These are phyloP conservation scores for Dryocosmus kuriphilus DNA, from an alignment of 2,888 invertebrate genomes.

Conservation along the genomic window DNA sequence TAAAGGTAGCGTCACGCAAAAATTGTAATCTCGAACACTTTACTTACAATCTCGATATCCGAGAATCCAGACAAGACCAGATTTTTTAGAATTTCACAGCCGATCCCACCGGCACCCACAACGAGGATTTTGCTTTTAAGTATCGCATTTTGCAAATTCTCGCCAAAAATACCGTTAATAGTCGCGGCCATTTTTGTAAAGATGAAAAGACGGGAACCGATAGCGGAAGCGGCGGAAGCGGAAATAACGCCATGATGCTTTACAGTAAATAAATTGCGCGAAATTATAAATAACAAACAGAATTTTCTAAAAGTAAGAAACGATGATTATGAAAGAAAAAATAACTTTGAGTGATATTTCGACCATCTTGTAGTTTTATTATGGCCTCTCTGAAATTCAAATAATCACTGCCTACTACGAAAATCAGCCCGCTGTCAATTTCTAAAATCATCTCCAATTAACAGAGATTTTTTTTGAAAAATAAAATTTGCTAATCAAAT, in stretches of 20 bases:
- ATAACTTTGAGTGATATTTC: too few species aligned
- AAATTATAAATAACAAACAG: too few species aligned
- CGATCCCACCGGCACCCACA: slow-evolving; percentile 99
- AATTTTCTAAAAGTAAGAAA: too few species aligned
- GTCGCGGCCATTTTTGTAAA: slow-evolving; percentile 82
- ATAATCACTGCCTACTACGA: background rate
- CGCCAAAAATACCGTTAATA: slow-evolving; percentile 84
- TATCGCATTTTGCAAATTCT: slow-evolving; percentile 83
- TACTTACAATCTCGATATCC: slow-evolving; percentile 94
- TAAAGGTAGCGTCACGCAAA: slow-evolving; percentile 43
- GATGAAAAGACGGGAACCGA: background rate
- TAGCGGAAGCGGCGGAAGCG: background rate
- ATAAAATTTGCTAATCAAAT: background rate
- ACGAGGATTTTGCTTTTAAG: slow-evolving; percentile 88
- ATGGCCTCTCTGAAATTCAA: background rate
- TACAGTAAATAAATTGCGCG: too few species aligned
- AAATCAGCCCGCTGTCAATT: background rate
- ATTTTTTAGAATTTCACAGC: slow-evolving; percentile 98
- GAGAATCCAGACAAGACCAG: slow-evolving; percentile 96
- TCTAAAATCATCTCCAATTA: background rate
- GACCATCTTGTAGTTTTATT: too few species aligned
- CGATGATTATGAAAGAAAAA: too few species aligned
- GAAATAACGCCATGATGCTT: too few species aligned
- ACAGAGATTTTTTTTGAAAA: background rate
- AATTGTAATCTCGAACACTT: slow-evolving; percentile 28